Evolutionary conservation across 2,113 vertebrate species (phyloP).

Genomic region (Myotis brandtii): DNA sequence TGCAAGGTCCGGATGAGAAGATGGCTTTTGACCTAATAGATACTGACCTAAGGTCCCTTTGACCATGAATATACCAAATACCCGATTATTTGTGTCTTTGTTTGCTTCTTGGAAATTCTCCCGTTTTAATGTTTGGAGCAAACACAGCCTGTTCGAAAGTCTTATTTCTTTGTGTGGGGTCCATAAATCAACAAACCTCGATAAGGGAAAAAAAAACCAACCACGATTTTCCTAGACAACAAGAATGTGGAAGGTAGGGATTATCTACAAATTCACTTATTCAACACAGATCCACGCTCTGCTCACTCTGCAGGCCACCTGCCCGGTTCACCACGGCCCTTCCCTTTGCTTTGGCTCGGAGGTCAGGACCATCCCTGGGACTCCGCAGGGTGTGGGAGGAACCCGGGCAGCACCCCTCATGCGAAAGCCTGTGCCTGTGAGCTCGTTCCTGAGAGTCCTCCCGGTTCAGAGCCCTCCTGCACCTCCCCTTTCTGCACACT

Average conservation of each 20-base stretch:
- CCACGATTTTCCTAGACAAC: background rate
- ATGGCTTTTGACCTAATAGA: background rate
- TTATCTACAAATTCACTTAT: background rate
- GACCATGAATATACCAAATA: background rate
- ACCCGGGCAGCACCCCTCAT: background rate
- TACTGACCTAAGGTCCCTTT: background rate
- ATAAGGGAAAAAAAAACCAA: background rate
- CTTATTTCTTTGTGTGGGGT: background rate
- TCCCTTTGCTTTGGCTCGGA: background rate
- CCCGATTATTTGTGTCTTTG: background rate
- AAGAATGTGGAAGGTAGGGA: background rate
- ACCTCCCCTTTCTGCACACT: background rate
- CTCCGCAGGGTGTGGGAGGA: background rate
- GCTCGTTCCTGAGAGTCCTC: background rate
- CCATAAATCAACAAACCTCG: background rate
- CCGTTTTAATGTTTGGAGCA: background rate
- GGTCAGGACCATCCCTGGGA: background rate
- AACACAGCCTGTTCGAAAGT: background rate
- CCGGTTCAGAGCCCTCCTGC: background rate
- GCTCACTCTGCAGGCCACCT: background rate
- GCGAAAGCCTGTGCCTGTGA: background rate
- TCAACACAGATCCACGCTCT: background rate
- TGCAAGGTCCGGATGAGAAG: background rate
- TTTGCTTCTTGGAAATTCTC: background rate
- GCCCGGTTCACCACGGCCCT: background rate